Percentiles rank a stretch among this genome's conserved stretches.
These are phyloP conservation scores for Chaetops frenatus DNA, from an alignment of 2,113 vertebrate genomes.

Conservation along the genomic window DNA sequence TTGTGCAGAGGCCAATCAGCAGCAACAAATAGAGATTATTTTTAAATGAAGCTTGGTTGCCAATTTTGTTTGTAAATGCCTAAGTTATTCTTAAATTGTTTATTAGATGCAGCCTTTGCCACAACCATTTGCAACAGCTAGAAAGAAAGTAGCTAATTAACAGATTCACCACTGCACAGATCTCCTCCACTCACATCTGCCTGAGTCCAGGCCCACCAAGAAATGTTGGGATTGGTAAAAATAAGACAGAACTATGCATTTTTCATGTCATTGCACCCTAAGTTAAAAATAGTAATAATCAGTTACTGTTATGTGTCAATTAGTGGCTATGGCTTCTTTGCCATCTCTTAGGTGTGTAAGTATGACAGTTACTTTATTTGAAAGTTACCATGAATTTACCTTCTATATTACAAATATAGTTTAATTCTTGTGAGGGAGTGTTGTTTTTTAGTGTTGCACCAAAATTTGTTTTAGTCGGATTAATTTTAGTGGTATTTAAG, in stretches of 20 bases:
- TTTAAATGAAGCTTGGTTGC: neutral
- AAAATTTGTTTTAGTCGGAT: neutral
- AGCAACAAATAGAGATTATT: neutral
- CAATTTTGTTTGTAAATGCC: neutral
- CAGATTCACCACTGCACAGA: neutral
- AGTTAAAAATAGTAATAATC: neutral
- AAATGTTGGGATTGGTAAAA: neutral
- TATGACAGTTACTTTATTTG: neutral
- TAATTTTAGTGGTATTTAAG: neutral
- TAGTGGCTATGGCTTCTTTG: neutral
- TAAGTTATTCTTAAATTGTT: neutral
- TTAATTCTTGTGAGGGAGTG: neutral
- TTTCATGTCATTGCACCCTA: neutral
- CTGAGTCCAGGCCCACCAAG: neutral
- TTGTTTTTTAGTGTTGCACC: neutral
- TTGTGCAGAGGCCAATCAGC: neutral
- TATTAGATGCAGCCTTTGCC: neutral
- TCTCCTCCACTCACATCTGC: neutral
- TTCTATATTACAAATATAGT: neutral
- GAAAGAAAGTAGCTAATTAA: neutral
- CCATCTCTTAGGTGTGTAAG: neutral
- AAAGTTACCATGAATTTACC: neutral
- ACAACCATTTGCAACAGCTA: neutral
- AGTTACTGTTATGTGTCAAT: fast-evolving
- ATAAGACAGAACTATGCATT: neutral